phyloP scores from a whole-genome alignment of 2,113 vertebrate species.

The Chloebia gouldiae region DNA sequence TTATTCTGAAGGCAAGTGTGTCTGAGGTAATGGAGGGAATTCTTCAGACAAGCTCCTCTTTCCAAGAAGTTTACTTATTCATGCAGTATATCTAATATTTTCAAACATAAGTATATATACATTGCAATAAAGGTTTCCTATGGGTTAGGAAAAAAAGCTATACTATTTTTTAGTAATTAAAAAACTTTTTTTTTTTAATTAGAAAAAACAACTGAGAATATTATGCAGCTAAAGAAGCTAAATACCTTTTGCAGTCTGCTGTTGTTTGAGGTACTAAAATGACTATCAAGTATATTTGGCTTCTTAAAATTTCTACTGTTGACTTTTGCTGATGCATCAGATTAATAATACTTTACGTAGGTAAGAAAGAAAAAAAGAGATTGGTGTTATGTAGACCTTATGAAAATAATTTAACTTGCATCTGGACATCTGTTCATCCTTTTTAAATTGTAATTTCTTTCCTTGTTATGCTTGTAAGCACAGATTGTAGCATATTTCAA shows the following conservation, averaged over 20 bases:
- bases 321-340: neutral
- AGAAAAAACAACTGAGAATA: neutral
- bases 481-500: neutral
- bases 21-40: neutral
- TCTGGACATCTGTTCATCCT: neutral
- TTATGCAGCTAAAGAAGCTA: neutral
- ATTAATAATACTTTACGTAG: neutral
- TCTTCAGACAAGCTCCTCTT: neutral
- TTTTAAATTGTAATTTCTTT: neutral
- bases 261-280: neutral
- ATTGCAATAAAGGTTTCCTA: neutral
- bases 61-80: neutral
- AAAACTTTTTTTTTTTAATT: neutral
- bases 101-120: neutral
- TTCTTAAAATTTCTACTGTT: neutral
- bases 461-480: neutral
- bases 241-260: neutral
- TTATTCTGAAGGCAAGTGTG: neutral
- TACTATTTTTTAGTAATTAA: neutral
- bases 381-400: neutral
- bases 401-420: neutral
- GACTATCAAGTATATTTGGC: neutral
- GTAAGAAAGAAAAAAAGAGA: neutral
- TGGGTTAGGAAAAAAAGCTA: neutral
- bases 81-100: neutral